Percentiles rank a stretch among this genome's conserved stretches.
phyloP scores from a whole-genome alignment of 1,140 invertebrate genomes.

The Aphaenogaster ashmeadi region DNA sequence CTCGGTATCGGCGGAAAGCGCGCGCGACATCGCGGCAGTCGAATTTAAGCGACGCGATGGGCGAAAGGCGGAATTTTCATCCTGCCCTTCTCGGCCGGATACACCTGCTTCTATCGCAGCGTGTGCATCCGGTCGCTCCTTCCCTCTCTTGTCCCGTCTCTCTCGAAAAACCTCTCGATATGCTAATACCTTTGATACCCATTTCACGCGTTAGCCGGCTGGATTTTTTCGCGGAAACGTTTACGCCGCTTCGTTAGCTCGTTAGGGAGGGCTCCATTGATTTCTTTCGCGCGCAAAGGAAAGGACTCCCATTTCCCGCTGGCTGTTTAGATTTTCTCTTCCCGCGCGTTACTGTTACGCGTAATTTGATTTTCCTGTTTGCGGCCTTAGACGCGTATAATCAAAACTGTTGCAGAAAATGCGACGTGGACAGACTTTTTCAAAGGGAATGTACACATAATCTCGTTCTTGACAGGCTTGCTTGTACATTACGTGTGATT shows the following conservation, averaged over 20 bases:
- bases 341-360: constrained; percentile 29
- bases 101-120: constrained; percentile 21
- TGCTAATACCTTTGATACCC: constrained; percentile 51
- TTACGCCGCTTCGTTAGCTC: constrained; percentile 56
- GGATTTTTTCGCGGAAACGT: constrained; percentile 51
- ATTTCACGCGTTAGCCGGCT: constrained; percentile 34
- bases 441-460: background rate
- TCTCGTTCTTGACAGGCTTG: background rate
- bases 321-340: constrained; percentile 37
- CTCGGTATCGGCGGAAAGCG: constrained; percentile 56
- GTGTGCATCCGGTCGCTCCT: background rate
- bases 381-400: background rate
- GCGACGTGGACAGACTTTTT: background rate
- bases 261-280: constrained; percentile 50
- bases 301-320: constrained; percentile 15
- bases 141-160: background rate
- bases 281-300: constrained; percentile 39
- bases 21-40: constrained; percentile 31
- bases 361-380: constrained; percentile 50
- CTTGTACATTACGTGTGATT: background rate
- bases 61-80: constrained; percentile 53
- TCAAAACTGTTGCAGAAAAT: constrained; percentile 20
- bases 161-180: constrained; percentile 54
- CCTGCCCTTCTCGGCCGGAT: constrained; percentile 15
- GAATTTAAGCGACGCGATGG: constrained; percentile 65